Conservation (phyloP, 2,888 invertebrate genomes). For the Drosophila engyochracea region DNA sequence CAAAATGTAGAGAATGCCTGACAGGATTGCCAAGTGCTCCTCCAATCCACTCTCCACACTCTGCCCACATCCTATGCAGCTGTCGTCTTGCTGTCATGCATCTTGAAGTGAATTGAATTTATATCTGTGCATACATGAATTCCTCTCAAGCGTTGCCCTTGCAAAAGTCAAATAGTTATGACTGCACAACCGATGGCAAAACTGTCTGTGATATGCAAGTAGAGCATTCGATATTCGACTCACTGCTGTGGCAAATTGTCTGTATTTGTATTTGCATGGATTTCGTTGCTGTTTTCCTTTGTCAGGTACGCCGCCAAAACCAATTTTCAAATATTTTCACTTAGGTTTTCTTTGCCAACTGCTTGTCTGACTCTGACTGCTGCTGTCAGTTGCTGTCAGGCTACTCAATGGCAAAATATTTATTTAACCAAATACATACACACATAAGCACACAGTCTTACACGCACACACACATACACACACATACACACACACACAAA, state of each 20-base stretch:
- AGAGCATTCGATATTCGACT: conserved; percentile 34
- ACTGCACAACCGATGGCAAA: neutral
- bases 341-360: conserved; percentile 59
- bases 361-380: conserved; percentile 10
- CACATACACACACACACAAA: conserved; percentile 16
- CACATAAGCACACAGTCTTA: conserved; percentile 30
- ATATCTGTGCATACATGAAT: conserved; percentile 59
- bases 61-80: conserved; percentile 9
- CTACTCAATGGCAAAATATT: conserved; percentile 73
- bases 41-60: neutral
- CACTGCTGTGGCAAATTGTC: neutral
- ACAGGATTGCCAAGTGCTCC: conserved; percentile 66
- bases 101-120: conserved; percentile 77
- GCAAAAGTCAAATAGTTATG: conserved; percentile 58
- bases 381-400: conserved; percentile 60
- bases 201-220: neutral
- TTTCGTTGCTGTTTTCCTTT: conserved; percentile 68
- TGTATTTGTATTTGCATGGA: conserved; percentile 46
- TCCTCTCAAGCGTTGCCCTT: conserved; percentile 29
- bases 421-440: conserved; percentile 64
- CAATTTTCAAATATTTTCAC: conserved; percentile 84
- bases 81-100: conserved; percentile 69
- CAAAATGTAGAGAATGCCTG: conserved; percentile 78
- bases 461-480: conserved; percentile 3
- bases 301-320: conserved; percentile 81